Evolutionary conservation across 2,888 invertebrate species (phyloP).

Genomic region (Eupelmus urozonus): DNA sequence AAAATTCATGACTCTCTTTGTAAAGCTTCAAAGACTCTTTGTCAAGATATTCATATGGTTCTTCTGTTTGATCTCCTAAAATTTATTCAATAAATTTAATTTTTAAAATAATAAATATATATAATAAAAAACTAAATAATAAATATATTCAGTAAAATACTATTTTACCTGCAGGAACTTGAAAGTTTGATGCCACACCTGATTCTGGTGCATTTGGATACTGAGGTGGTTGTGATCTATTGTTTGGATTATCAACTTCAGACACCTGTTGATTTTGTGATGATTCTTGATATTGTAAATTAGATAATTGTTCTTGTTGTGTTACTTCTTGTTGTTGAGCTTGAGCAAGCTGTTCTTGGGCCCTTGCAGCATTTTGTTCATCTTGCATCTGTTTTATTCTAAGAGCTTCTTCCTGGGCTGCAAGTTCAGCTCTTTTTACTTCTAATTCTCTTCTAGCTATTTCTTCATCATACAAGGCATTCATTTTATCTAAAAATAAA

Average conservation of each 20-base stretch:
- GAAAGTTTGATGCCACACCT: background rate
- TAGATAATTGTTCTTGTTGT: conserved; percentile 28
- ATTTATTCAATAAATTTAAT: background rate
- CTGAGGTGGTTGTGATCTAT: conserved; percentile 11
- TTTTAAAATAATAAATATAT: background rate
- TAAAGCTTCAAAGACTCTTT: conserved; percentile 80
- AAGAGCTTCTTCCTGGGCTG: conserved; percentile 61
- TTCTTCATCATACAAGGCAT: conserved; percentile 67
- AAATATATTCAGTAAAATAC: background rate
- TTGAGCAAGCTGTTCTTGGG: conserved; percentile 9
- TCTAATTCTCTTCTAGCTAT: conserved; percentile 77
- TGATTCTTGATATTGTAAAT: conserved; percentile 33
- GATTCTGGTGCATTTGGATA: conserved; percentile 14
- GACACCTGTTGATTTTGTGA: conserved; percentile 22
- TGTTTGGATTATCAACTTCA: conserved; percentile 27
- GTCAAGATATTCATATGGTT: conserved; percentile 68
- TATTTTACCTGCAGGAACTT: conserved; percentile 38
- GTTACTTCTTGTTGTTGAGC: conserved; percentile 25
- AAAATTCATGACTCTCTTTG: conserved; percentile 80
- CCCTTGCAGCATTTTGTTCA: conserved; percentile 27
- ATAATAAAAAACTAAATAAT: background rate
- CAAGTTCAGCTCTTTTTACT: conserved; percentile 78
- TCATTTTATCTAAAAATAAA: conserved; percentile 65
- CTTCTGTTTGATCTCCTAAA: conserved; percentile 52
- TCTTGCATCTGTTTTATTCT: conserved; percentile 54